Evolutionary conservation across 2,888 invertebrate genomes (phyloP).

Genomic region (Strigamia crassipes): DNA sequence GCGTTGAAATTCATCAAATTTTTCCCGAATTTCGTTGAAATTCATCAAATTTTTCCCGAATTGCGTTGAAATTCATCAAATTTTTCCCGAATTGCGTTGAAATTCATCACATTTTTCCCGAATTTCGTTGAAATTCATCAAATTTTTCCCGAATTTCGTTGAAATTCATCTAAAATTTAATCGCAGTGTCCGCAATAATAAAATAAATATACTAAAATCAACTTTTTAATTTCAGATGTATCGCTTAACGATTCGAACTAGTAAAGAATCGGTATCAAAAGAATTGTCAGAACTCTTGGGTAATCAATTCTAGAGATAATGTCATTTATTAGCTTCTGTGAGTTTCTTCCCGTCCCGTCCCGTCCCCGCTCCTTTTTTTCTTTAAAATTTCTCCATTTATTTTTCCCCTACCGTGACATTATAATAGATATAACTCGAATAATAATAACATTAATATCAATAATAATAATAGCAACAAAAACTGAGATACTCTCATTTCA

Average conservation of each 20-base stretch:
- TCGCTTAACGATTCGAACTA: slow-evolving; percentile 95
- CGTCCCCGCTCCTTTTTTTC: not conserved
- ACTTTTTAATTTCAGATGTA: slow-evolving; percentile 78
- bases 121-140: too few relatives aligned
- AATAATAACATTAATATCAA: not conserved
- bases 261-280: slow-evolving; percentile 92
- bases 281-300: slow-evolving; percentile 90
- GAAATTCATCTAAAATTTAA: too few relatives aligned
- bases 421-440: not conserved
- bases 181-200: too few relatives aligned
- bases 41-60: too few relatives aligned
- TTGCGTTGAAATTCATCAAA: too few relatives aligned
- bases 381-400: not conserved
- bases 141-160: too few relatives aligned
- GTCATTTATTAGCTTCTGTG: not conserved
- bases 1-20: too few relatives aligned
- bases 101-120: too few relatives aligned
- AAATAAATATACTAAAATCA: too few relatives aligned
- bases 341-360: not conserved
- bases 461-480: not conserved
- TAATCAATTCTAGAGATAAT: slow-evolving; percentile 81
- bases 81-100: too few relatives aligned
- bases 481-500: not conserved
- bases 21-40: too few relatives aligned
- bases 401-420: not conserved